phyloP scores from a whole-genome alignment of 2,113 vertebrate genomes.

The Megalops atlanticus region DNA sequence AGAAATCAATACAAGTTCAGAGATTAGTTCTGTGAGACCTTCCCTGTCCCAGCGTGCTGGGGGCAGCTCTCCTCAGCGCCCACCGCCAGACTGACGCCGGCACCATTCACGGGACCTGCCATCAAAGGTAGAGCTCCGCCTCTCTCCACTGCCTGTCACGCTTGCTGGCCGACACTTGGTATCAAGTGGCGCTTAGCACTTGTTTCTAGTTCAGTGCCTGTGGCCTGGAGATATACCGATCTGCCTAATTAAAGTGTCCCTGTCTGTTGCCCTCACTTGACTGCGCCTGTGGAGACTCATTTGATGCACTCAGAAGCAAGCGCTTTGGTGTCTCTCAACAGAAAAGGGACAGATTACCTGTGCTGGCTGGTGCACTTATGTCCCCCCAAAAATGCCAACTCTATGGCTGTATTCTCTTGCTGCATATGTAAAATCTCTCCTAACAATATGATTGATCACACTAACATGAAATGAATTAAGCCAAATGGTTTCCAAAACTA shows the following conservation, averaged over 20 bases:
- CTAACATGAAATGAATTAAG: no score
- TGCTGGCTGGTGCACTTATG: slow-evolving; percentile 66
- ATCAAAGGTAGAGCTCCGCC: slow-evolving; percentile 59
- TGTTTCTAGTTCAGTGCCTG: slow-evolving; percentile 67
- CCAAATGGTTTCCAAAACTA: no score
- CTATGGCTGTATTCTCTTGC: background rate
- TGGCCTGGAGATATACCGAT: slow-evolving; percentile 67
- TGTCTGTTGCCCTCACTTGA: slow-evolving; percentile 66
- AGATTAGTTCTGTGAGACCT: slow-evolving; percentile 71
- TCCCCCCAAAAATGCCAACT: slow-evolving; percentile 56
- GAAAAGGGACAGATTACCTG: slow-evolving; percentile 72
- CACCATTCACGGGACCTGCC: slow-evolving; percentile 66
- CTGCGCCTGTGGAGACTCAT: slow-evolving; percentile 69
- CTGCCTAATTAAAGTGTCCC: slow-evolving; percentile 77
- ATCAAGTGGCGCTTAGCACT: slow-evolving; percentile 52
- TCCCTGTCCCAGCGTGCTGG: slow-evolving; percentile 55
- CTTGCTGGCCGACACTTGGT: slow-evolving; percentile 1
- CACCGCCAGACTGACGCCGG: slow-evolving; percentile 80
- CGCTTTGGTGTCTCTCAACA: slow-evolving; percentile 58
- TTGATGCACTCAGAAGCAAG: slow-evolving; percentile 65
- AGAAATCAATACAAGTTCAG: slow-evolving; percentile 81
- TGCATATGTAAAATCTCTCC: background rate
- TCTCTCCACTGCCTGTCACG: slow-evolving; percentile 37
- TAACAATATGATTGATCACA: no score
- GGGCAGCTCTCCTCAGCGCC: slow-evolving; percentile 62